Percentiles rank a stretch among this genome's conserved stretches.
Evolutionary conservation across 2,113 vertebrate genomes (phyloP).

Genomic region (Etia nguti): DNA sequence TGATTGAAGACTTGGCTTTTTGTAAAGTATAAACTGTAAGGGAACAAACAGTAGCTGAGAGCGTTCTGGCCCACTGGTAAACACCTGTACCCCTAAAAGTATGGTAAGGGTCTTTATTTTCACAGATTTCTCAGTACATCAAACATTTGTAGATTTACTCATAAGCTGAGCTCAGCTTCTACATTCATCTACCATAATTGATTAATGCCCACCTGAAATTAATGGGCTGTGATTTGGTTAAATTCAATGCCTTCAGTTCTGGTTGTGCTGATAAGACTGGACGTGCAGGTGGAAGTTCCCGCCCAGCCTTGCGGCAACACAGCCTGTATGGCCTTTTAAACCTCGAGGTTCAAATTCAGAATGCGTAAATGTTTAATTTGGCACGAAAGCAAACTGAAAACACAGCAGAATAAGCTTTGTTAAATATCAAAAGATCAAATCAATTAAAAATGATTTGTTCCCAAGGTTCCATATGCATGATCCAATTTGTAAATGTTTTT

Average conservation of each 20-base stretch:
- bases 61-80: background rate
- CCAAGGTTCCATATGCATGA: background rate
- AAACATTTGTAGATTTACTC: background rate
- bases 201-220: background rate
- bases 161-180: background rate
- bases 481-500: background rate
- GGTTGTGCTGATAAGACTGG: background rate
- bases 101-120: background rate
- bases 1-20: background rate
- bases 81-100: background rate
- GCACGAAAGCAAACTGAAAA: background rate
- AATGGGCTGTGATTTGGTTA: background rate
- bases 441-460: background rate
- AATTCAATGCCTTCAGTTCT: slow-evolving; percentile 4
- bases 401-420: background rate
- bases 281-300: background rate
- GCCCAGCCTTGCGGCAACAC: background rate
- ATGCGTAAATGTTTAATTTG: background rate
- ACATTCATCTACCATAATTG: background rate
- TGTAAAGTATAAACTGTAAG: background rate
- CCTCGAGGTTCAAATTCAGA: background rate
- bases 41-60: background rate
- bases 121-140: background rate
- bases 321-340: background rate
- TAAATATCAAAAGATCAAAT: background rate